Conservation (phyloP, 2,113 vertebrate species). For the Lepisosteus osseus region DNA sequence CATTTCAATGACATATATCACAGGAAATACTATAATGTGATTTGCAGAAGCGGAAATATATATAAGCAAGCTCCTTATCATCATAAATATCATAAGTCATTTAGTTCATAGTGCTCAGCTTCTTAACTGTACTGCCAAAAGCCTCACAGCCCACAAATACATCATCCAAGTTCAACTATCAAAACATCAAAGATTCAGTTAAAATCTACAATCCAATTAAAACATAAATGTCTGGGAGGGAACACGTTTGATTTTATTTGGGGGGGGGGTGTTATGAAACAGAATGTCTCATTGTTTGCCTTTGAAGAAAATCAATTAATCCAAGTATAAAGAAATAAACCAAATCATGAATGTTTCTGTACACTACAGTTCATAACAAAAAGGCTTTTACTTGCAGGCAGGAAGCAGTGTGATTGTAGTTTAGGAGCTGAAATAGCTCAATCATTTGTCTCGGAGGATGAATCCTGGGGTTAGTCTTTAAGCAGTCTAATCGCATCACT, state of each 20-base stretch:
- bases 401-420: too few relatives aligned
- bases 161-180: neutral
- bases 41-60: too few relatives aligned
- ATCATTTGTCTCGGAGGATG: neutral
- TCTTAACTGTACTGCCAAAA: too few relatives aligned
- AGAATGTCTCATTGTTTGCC: neutral
- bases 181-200: slow-evolving; percentile 5
- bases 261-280: too few relatives aligned
- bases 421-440: neutral
- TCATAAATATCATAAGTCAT: too few relatives aligned
- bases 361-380: too few relatives aligned
- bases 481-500: neutral
- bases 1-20: too few relatives aligned
- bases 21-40: too few relatives aligned
- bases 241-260: neutral
- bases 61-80: too few relatives aligned
- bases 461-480: neutral
- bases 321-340: neutral
- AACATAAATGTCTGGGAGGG: slow-evolving; percentile 8
- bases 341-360: too few relatives aligned
- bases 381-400: too few relatives aligned
- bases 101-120: too few relatives aligned
- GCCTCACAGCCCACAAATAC: neutral
- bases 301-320: neutral
- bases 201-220: slow-evolving; percentile 20